Conservation (phyloP, 2,113 vertebrate genomes). For the Trichomycterus rosablanca region DNA sequence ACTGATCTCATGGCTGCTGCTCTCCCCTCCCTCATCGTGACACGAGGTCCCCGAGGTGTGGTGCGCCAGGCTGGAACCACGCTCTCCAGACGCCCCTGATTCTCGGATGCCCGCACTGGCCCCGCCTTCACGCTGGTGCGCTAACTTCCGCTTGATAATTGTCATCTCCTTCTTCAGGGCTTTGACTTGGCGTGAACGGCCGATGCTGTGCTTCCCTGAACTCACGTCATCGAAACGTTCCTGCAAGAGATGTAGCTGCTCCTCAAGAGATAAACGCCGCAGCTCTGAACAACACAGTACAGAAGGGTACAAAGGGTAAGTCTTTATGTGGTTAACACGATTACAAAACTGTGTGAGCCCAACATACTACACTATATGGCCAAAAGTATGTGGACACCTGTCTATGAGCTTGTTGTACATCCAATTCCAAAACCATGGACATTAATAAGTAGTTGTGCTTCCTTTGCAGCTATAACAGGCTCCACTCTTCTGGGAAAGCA, state of each 20-base stretch:
- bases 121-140: constrained; percentile 81
- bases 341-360: too few relatives aligned
- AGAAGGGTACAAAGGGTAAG: neutral
- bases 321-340: too few relatives aligned
- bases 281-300: constrained; percentile 63
- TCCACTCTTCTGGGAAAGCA: too few relatives aligned
- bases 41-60: constrained; percentile 68
- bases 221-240: constrained; percentile 82
- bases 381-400: too few relatives aligned
- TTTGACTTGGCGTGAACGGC: constrained; percentile 87
- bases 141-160: constrained; percentile 85
- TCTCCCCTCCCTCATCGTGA: constrained; percentile 91
- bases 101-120: constrained; percentile 67
- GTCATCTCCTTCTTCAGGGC: constrained; percentile 96
- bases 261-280: constrained; percentile 83
- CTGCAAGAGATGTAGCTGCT: constrained; percentile 88
- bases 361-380: too few relatives aligned
- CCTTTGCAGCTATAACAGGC: too few relatives aligned
- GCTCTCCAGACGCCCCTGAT: constrained; percentile 55
- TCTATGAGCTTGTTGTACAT: too few relatives aligned
- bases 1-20: constrained; percentile 95
- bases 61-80: constrained; percentile 58
- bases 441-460: too few relatives aligned
- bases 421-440: too few relatives aligned
- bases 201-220: constrained; percentile 86